Conservation (phyloP, 1,140 invertebrate genomes). For the Scaptomyza pallida region DNA sequence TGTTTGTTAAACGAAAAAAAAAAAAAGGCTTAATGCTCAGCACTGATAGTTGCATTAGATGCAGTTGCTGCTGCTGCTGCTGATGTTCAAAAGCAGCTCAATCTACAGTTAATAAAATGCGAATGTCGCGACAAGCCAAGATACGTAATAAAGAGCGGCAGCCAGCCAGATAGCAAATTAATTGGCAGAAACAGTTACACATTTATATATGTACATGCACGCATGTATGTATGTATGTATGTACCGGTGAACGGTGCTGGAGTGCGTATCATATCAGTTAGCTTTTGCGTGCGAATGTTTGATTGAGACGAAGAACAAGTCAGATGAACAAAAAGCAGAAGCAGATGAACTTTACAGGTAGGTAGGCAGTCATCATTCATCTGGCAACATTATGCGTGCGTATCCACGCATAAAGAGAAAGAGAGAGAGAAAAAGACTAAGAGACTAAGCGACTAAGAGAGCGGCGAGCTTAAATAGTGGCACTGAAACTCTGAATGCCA, state of each 20-base stretch:
- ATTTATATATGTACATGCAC: neutral
- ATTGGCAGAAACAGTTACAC: conserved; percentile 26
- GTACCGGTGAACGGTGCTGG: conserved; percentile 1
- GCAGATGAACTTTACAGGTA: conserved; percentile 26
- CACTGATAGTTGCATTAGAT: conserved; percentile 1
- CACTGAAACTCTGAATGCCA: conserved; percentile 61
- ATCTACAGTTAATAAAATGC: conserved; percentile 24
- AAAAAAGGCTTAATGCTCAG: neutral
- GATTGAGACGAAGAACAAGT: conserved; percentile 33
- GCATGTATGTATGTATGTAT: neutral
- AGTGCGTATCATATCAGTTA: conserved; percentile 36
- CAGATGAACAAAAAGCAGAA: conserved; percentile 4
- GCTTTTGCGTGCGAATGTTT: conserved; percentile 36
- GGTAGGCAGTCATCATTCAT: conserved; percentile 34
- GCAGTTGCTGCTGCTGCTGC: no score
- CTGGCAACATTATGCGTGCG: conserved; percentile 29
- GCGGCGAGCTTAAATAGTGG: conserved; percentile 9
- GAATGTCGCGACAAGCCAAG: conserved; percentile 2
- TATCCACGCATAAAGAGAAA: conserved; percentile 4
- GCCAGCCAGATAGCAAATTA: conserved; percentile 12
- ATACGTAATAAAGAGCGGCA: neutral
- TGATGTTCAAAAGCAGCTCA: conserved; percentile 1
- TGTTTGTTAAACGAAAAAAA: neutral
- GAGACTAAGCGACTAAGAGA: conserved; percentile 8
- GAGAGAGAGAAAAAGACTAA: conserved; percentile 20